Conservation (phyloP, 1,140 invertebrate genomes). For the Pseudoatta argentina region DNA sequence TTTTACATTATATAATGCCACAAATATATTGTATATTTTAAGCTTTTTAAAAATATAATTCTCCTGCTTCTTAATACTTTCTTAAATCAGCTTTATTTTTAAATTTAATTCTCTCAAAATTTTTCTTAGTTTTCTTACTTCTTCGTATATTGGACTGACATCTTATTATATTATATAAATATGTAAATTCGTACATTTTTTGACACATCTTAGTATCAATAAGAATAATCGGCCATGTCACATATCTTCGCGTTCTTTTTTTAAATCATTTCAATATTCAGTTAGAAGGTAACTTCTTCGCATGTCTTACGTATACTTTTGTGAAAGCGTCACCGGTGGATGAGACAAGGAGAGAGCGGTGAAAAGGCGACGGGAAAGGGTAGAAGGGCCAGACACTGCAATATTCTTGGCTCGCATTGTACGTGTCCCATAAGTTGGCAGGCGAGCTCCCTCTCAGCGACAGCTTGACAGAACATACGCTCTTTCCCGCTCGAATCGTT, state of each 20-base stretch:
- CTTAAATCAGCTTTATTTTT: not conserved
- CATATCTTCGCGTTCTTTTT: slow-evolving; percentile 65
- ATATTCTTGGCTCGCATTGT: slow-evolving; percentile 84
- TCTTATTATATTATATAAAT: slow-evolving; percentile 26
- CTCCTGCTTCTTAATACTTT: not conserved
- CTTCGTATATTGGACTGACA: no score
- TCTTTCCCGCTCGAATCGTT: slow-evolving; percentile 74
- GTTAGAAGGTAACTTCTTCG: slow-evolving; percentile 68
- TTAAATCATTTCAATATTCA: slow-evolving; percentile 81
- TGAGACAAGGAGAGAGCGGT: slow-evolving; percentile 44
- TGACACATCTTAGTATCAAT: slow-evolving; percentile 19
- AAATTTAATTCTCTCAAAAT: not conserved
- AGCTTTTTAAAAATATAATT: not conserved
- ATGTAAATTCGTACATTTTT: not conserved
- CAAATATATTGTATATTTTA: not conserved
- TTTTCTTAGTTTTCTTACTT: not conserved
- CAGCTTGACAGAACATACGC: slow-evolving; percentile 85
- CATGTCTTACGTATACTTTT: slow-evolving; percentile 60
- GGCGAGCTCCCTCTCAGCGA: slow-evolving; percentile 82
- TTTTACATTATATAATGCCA: not conserved
- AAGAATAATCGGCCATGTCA: slow-evolving; percentile 61
- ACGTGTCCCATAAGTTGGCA: slow-evolving; percentile 85
- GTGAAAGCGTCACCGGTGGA: slow-evolving; percentile 57
- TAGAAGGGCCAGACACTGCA: slow-evolving; percentile 76
- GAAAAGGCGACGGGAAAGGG: slow-evolving; percentile 46